phyloP scores from a whole-genome alignment of 2,113 vertebrate species.

The Microtus ochrogaster region DNA sequence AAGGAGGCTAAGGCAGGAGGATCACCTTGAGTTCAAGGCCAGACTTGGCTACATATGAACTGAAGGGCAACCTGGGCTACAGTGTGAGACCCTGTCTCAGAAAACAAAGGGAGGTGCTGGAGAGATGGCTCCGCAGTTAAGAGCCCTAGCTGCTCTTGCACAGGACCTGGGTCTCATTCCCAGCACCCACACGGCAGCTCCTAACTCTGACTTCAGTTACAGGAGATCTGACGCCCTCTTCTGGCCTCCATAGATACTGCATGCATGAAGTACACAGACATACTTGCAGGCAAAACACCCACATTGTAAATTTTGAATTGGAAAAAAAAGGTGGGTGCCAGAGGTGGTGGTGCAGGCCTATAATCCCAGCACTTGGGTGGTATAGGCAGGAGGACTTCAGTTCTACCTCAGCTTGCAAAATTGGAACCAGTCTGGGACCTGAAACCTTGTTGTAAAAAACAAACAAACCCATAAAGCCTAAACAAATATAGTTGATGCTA shows the following conservation, averaged over 20 bases:
- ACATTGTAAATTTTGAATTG: not conserved
- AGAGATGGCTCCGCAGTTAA: not conserved
- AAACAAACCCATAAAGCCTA: not conserved
- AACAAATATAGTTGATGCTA: not conserved
- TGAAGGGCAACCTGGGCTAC: not conserved
- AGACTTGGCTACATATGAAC: not conserved
- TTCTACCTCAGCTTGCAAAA: not conserved
- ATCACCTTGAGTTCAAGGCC: not conserved
- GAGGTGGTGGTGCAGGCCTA: not conserved
- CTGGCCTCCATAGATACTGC: not conserved
- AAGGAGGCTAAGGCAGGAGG: not conserved
- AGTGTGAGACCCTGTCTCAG: not conserved
- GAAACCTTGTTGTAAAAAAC: not conserved
- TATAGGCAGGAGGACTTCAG: not conserved
- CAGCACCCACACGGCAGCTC: not conserved
- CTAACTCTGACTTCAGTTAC: not conserved
- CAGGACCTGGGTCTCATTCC: not conserved
- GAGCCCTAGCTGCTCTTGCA: not conserved
- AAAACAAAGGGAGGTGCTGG: not conserved
- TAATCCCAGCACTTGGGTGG: no score
- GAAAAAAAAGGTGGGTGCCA: no score
- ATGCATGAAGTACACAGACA: not conserved
- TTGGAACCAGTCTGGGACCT: not conserved
- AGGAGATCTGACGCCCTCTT: not conserved
- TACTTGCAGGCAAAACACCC: not conserved